Evolutionary conservation across 35 echinoderm and acorn worm genomes (phyloP).

Genomic region (Holothuria glaberrima): DNA sequence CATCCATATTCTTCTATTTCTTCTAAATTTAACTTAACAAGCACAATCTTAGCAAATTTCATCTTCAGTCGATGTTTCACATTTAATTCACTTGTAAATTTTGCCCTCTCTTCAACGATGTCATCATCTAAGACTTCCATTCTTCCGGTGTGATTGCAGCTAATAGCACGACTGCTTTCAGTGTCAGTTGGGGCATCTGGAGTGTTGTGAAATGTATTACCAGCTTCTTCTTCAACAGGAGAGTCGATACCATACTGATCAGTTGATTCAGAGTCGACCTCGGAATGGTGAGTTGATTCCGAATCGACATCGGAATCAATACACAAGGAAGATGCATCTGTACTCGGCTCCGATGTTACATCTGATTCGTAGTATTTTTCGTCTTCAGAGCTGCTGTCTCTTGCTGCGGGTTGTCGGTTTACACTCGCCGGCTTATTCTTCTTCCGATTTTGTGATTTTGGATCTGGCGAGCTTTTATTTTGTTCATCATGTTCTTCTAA

Average conservation of each 20-base stretch:
- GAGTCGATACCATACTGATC: neutral
- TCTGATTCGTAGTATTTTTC: neutral
- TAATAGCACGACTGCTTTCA: neutral
- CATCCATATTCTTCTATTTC: neutral
- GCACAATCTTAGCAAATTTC: constrained; percentile 14
- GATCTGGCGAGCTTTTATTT: neutral
- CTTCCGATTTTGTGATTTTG: neutral
- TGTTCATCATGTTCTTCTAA: no score
- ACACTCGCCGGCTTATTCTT: neutral
- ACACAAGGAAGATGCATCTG: constrained; percentile 26
- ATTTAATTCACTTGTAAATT: neutral
- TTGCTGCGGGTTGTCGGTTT: no score
- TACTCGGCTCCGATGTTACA: constrained; percentile 24
- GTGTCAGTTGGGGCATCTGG: neutral
- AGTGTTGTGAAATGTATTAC: neutral
- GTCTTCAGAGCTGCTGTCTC: neutral
- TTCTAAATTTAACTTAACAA: constrained; percentile 34
- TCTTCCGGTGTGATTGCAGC: no score
- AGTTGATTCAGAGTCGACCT: neutral
- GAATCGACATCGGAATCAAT: constrained; percentile 18
- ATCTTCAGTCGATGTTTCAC: neutral
- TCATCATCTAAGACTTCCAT: neutral
- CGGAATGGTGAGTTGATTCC: neutral
- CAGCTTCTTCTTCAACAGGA: neutral
- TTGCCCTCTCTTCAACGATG: neutral